Base-by-base conservation (phyloP, 1,140 invertebrate genomes). In the Anastatus disparis region DNA sequence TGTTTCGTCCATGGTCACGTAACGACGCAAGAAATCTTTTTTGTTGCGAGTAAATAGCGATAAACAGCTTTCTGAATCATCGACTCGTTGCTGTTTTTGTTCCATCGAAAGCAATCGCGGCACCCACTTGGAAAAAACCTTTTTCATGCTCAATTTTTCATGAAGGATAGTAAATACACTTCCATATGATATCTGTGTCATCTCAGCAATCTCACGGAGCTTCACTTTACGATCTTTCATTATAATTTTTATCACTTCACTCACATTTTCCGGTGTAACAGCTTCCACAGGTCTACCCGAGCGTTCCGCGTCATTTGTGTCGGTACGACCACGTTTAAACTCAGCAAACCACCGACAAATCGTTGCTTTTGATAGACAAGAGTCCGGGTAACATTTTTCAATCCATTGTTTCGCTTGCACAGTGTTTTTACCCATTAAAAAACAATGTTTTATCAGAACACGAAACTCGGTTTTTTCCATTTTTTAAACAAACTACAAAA, bases 291-390 rank as follows among this genome's bases (percentile, higher is more conserved):
- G 75, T 12, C 75, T 68, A 63, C 71, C 75, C n/a, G 68, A 67
- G 65, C 74, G 74, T 75, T 75, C 55, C 35, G 75, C 72, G 67
- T 79, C 75, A 68, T 70, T 53, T 22, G 75, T 75, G 76, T 70
- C 71, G 12, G 50, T 78, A 78, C 76, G 76, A 71, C 76, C 76
- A 65, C 73, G 72, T 77, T 78, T 77, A 78, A 83, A 80, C 56
- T 81, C 76, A 76, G 71, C 74, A 76, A 53, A 73, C 71, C 76
- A 82, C 56, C 56, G 61, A 75, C 70, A 71, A 68, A 82, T 75
- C 3, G 72, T 80, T 68, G 77, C 15, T 72, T 76, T 73, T 63
- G 55, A 75, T 65, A 77, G 71, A 61, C 76, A 55, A 77, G 76
- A 79, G 70, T 80, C 76, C 70, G 46, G 20, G 62, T 79, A 81